Conservation (phyloP, 2,797 vertebrate species). For the Hypotaenidia okinawae region DNA sequence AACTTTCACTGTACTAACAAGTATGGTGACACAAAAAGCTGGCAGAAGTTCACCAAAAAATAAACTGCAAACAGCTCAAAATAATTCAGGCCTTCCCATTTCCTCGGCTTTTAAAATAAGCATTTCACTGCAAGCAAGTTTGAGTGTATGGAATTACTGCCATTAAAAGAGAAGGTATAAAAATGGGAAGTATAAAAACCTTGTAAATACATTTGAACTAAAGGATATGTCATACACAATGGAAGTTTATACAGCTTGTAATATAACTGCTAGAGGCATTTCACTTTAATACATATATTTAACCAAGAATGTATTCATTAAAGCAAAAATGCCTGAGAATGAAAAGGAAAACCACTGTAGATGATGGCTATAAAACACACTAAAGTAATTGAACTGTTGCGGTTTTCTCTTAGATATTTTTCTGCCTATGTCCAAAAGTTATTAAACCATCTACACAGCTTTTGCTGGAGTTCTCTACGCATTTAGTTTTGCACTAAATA, state of each 20-base stretch:
- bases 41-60: not conserved
- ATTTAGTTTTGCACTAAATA: not conserved
- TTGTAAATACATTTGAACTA: constrained; percentile 15
- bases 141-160: not conserved
- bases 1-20: not conserved
- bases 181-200: not conserved
- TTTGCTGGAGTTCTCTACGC: not conserved
- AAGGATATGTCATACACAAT: not conserved
- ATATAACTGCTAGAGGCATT: not conserved
- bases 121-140: not conserved
- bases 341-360: not conserved
- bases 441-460: not conserved
- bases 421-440: not conserved
- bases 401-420: not conserved
- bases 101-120: not conserved
- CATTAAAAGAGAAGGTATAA: constrained; percentile 10
- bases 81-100: not conserved
- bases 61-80: not conserved
- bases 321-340: not conserved
- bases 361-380: not conserved
- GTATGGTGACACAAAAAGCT: not conserved
- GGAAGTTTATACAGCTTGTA: not conserved
- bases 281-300: not conserved
- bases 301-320: not conserved
- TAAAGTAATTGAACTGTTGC: not conserved